Evolutionary conservation across 2,113 vertebrate genomes (phyloP).

Genomic region (Brienomyrus longianalis): DNA sequence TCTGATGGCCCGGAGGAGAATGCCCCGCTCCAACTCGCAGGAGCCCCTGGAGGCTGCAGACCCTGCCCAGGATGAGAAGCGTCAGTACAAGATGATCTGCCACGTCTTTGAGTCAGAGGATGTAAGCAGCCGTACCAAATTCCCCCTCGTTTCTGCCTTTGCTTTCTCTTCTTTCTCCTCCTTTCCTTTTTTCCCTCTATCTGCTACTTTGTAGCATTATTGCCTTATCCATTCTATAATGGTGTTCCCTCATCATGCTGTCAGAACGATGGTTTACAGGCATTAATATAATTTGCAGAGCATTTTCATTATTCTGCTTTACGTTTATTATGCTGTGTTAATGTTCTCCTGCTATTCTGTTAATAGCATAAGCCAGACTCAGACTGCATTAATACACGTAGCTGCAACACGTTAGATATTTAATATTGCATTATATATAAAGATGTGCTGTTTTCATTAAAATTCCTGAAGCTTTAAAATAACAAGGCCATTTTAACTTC

Average conservation of each 20-base stretch:
- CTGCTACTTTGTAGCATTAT: background rate
- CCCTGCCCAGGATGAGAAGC: conserved; percentile 80
- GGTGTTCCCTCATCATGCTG: background rate
- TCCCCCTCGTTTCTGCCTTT: background rate
- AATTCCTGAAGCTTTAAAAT: background rate
- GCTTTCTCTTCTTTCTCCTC: background rate
- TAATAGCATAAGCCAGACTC: background rate
- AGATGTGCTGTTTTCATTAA: background rate
- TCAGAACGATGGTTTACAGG: background rate
- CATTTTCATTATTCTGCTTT: background rate
- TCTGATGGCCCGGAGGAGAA: conserved; percentile 86
- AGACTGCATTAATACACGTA: background rate
- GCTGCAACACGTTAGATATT: background rate
- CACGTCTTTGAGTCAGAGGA: conserved; percentile 97
- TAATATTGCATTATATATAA: background rate
- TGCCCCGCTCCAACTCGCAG: conserved; percentile 83
- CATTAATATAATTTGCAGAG: background rate
- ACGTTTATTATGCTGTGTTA: background rate
- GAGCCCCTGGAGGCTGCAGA: conserved; percentile 84
- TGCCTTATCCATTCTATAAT: background rate
- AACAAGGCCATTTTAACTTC: background rate
- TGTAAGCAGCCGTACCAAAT: conserved; percentile 59
- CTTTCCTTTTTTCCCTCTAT: background rate
- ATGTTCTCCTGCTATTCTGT: background rate
- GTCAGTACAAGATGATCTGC: conserved; percentile 98